These are phyloP conservation scores for Margaritifera margaritifera DNA, from an alignment of 2,888 invertebrate genomes.

Conservation along the genomic window DNA sequence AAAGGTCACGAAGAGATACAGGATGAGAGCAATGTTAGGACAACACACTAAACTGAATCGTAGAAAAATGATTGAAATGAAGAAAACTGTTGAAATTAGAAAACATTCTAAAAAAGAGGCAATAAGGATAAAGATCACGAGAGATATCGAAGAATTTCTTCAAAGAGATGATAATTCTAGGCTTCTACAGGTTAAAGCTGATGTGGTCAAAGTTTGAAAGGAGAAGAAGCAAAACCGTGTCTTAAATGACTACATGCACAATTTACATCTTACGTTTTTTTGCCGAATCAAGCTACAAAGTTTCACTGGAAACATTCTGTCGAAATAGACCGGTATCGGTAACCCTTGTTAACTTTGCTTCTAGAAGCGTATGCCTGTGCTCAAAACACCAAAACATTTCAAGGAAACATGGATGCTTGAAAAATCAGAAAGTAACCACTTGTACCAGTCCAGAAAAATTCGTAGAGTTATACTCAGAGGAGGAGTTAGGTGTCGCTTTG, in stretches of 20 bases:
- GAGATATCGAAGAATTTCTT: constrained; percentile 18
- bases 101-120: not conserved
- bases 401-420: constrained; percentile 16
- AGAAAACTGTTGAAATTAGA: not conserved
- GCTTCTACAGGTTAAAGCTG: constrained; percentile 22
- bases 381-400: constrained; percentile 28
- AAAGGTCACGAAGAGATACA: constrained; percentile 19
- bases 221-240: constrained; percentile 21
- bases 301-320: constrained; percentile 22
- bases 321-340: constrained; percentile 13
- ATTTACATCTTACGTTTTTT: constrained; percentile 22
- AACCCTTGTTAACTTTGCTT: constrained; percentile 15
- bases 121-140: constrained; percentile 7
- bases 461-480: constrained; percentile 10
- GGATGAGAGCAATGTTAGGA: constrained; percentile 2
- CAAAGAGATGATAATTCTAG: constrained; percentile 28
- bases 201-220: constrained; percentile 21
- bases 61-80: not conserved
- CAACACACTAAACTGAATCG: constrained; percentile 4
- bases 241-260: constrained; percentile 29
- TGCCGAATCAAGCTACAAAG: constrained; percentile 12
- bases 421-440: not conserved
- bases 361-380: constrained; percentile 23
- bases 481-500: constrained; percentile 10
- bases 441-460: constrained; percentile 28